Conservation (phyloP, 2,797 vertebrate species). For the Forpus xanthops region DNA sequence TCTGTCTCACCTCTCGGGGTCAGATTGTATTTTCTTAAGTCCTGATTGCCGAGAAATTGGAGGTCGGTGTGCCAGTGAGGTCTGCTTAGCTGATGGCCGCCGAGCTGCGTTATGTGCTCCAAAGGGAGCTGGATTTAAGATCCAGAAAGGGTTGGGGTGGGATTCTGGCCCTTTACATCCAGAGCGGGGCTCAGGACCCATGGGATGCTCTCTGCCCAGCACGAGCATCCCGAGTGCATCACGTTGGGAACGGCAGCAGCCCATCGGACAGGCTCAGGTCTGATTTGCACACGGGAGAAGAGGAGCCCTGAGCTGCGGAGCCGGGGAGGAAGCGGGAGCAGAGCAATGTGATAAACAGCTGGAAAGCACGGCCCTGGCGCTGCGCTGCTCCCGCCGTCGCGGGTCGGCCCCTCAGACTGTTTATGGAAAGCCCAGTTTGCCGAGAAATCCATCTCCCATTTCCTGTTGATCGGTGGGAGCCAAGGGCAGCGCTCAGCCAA, state of each 20-base stretch:
- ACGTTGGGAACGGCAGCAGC: not conserved
- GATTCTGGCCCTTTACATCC: not conserved
- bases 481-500: slow-evolving; percentile 43
- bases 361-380: slow-evolving; percentile 29
- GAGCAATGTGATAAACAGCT: slow-evolving; percentile 56
- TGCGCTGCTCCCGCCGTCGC: slow-evolving; percentile 34
- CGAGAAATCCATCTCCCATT: slow-evolving; percentile 72
- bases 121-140: not conserved
- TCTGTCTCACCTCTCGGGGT: slow-evolving; percentile 35
- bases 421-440: slow-evolving; percentile 70
- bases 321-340: slow-evolving; percentile 30
- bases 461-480: slow-evolving; percentile 67
- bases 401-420: slow-evolving; percentile 66
- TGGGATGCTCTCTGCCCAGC: not conserved
- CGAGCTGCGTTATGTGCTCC: not conserved
- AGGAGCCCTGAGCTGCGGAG: not conserved
- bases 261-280: not conserved
- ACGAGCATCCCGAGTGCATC: not conserved
- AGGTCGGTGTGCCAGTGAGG: not conserved
- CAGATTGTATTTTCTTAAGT: slow-evolving; percentile 56
- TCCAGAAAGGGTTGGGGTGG: not conserved
- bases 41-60: slow-evolving; percentile 64
- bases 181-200: not conserved
- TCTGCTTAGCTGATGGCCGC: not conserved
- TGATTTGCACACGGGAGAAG: not conserved